These are phyloP conservation scores for Lichenostomus cassidix DNA, from an alignment of 2,113 vertebrate genomes.

Conservation along the genomic window DNA sequence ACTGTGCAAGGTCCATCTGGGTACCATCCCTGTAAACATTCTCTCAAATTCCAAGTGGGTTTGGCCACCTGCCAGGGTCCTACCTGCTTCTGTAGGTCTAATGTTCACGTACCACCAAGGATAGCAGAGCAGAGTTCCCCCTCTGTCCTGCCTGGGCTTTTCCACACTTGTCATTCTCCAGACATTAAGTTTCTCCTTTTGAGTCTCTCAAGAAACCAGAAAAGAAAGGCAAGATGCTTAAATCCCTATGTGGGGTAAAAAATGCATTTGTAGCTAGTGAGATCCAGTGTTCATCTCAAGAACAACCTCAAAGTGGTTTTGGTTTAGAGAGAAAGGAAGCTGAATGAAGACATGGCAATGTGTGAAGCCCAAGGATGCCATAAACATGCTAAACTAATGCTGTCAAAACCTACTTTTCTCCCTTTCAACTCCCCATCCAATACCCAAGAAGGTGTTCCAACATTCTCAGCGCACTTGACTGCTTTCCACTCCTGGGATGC, in stretches of 20 bases:
- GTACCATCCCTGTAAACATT: not conserved
- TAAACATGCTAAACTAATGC: not conserved
- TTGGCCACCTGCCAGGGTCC: not conserved
- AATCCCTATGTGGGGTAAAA: not conserved
- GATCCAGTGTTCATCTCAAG: not conserved
- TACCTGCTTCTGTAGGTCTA: not conserved
- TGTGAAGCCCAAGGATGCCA: not conserved
- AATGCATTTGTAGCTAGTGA: not conserved
- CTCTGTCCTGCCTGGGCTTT: not conserved
- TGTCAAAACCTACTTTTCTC: not conserved
- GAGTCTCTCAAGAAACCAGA: not conserved
- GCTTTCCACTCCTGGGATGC: not conserved
- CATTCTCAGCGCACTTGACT: not conserved
- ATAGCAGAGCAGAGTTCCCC: not conserved
- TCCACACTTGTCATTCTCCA: not conserved
- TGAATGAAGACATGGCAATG: not conserved
- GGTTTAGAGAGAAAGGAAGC: not conserved
- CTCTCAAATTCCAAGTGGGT: not conserved
- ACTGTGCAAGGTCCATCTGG: not conserved
- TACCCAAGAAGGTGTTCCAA: not conserved
- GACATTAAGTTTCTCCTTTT: not conserved
- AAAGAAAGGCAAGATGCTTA: not conserved
- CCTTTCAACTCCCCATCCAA: not conserved
- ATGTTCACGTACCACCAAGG: not conserved
- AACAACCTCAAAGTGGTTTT: not conserved